phyloP scores from a whole-genome alignment of 2,113 vertebrate species.

The Apodemus sylvaticus region DNA sequence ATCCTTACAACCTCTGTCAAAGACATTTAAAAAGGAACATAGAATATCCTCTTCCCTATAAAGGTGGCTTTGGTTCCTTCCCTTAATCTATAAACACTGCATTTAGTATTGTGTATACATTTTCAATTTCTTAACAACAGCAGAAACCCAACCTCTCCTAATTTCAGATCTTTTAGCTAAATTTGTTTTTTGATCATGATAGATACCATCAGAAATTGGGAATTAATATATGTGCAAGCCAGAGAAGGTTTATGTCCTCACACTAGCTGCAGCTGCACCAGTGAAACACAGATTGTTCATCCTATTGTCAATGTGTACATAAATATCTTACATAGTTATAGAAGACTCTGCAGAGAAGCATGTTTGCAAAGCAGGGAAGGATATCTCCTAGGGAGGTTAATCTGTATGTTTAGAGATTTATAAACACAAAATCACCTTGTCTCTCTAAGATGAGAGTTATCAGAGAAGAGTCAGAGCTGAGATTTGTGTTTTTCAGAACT shows the following conservation, averaged over 20 bases:
- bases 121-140: neutral
- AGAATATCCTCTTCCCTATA: neutral
- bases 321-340: neutral
- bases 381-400: conserved; percentile 14
- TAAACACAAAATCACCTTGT: neutral
- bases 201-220: neutral
- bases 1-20: neutral
- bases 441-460: conserved; percentile 6
- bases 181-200: neutral
- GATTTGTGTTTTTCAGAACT: neutral
- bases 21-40: neutral
- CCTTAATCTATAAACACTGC: neutral
- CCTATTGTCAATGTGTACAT: neutral
- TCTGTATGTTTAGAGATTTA: neutral
- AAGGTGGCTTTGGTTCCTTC: conserved; percentile 1
- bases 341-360: neutral
- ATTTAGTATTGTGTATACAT: neutral
- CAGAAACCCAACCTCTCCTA: neutral
- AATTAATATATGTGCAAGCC: neutral
- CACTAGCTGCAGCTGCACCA: neutral
- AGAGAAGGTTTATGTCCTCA: neutral
- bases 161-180: neutral
- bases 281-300: neutral
- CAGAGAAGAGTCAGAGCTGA: neutral
- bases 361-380: neutral